Base-by-base conservation (phyloP, 2,888 invertebrate genomes). In the Anagyrus pseudococci region DNA sequence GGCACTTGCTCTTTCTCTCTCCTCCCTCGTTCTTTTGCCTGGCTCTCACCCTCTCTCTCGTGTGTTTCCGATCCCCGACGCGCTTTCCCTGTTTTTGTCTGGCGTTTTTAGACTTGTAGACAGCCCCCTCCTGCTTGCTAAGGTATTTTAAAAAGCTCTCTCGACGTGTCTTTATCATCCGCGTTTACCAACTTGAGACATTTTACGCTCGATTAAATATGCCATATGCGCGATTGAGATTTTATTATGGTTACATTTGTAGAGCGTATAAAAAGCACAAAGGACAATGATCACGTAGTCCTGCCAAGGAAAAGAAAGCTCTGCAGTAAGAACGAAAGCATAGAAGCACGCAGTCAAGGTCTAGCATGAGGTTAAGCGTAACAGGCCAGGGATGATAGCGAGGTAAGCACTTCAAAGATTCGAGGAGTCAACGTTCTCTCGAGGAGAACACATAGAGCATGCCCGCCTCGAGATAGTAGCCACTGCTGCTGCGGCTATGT, bases 1-100 rank as follows among this genome's bases (percentile, higher is more conserved):
- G 50, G 62, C 40, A 25, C 20, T 43, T 47, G 15, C 46, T 13
- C 26, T 37, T 44, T 3, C 19, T 23, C 50, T 17, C 19, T 1
- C 22, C 19, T 2, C 13, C 15, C 2, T 7, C 37, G 29, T 10
- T 2, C 13, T 37, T 10, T 37, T 15, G 33, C 8, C n/a, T n/a
- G n/a, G n/a, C n/a, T n/a, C n/a, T n/a, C n/a, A 67, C 58, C 62
- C 63, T 69, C 62, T 60, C 64, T 69, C 65, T 68, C 63, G 33
- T 57, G 52, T 61, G 15, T 37, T 37, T 54, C 65, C 62, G 26
- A 54, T 33, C 55, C 52, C 62, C 57, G 40, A 37, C 43, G 53
- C 46, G 55, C 47, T 57, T 48, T 47, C 25, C 62, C 8, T 50
- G 20, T 61, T 61, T 57, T 33, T 43, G 20, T 22, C n/a, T n/a